Conservation (phyloP, 2,797 vertebrate genomes). For the Hyperoplus lanceolatus region DNA sequence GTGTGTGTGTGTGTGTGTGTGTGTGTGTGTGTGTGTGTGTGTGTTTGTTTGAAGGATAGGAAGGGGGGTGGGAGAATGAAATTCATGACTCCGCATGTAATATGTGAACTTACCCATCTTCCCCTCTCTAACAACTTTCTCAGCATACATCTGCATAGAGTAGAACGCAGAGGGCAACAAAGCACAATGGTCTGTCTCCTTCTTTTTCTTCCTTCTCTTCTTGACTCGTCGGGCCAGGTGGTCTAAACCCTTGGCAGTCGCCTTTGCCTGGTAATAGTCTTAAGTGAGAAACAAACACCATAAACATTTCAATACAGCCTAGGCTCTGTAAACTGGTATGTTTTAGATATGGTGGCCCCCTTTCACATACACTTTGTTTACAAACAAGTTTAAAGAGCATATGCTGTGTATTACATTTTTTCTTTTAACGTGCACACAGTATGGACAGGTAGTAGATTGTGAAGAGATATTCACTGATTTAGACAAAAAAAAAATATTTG, state of each 20-base stretch:
- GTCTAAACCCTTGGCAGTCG: slow-evolving; percentile 9
- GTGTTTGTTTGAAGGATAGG: neutral
- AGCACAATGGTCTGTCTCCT: slow-evolving; percentile 13
- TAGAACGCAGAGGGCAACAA: slow-evolving; percentile 29
- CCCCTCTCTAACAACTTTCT: slow-evolving; percentile 82
- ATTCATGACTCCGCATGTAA: slow-evolving; percentile 6
- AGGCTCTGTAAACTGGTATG: no score
- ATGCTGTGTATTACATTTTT: no score
- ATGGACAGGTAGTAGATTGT: no score
- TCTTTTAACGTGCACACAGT: no score
- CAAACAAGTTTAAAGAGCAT: no score
- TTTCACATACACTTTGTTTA: no score
- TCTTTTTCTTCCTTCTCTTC: slow-evolving; percentile 25
- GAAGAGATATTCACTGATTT: no score
- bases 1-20: slow-evolving; percentile 16
- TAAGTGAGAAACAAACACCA: slow-evolving; percentile 14
- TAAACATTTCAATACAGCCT: no score
- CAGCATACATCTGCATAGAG: slow-evolving; percentile 72
- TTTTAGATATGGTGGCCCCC: no score
- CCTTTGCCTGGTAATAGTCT: slow-evolving; percentile 26
- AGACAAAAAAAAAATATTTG: no score
- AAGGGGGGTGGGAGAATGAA: neutral
- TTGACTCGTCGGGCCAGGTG: slow-evolving; percentile 32
- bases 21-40: slow-evolving; percentile 14
- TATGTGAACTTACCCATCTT: slow-evolving; percentile 84